phyloP scores from a whole-genome alignment of 2,113 vertebrate genomes.

The Zapornia atra region DNA sequence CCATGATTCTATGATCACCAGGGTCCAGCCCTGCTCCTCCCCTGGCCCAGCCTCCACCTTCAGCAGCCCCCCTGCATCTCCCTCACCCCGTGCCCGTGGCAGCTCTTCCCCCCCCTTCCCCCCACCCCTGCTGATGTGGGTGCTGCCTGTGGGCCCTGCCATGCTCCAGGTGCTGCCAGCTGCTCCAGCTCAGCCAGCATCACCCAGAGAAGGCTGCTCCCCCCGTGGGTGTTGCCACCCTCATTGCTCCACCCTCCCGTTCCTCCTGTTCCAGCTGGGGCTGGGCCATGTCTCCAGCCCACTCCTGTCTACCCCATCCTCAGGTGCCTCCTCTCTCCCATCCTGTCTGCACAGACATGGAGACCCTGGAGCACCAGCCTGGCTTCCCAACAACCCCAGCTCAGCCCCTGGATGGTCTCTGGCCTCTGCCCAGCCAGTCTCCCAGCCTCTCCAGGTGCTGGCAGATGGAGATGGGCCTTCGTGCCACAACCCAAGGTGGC shows the following conservation, averaged over 20 bases:
- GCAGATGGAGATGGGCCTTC: neutral
- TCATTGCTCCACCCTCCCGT: conserved; percentile 6
- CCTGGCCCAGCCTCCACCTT: no score
- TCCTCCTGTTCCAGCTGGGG: neutral
- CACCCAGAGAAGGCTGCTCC: neutral
- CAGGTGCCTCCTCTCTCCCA: neutral
- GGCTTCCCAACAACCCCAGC: neutral
- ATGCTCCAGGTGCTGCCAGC: neutral
- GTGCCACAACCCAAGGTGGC: accelerated
- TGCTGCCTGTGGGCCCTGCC: no score
- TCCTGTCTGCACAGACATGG: accelerated
- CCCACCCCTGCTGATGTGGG: neutral
- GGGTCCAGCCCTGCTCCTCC: neutral
- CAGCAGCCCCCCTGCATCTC: neutral
- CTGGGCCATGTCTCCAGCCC: neutral
- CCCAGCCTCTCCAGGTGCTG: accelerated
- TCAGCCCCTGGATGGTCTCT: neutral
- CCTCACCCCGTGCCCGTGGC: neutral
- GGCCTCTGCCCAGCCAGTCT: neutral
- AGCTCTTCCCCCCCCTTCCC: neutral
- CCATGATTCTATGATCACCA: no score
- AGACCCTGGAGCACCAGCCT: neutral
- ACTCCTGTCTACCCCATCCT: neutral
- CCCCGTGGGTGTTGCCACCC: neutral
- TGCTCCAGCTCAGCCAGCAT: neutral